Conservation (phyloP, 2,113 vertebrate genomes). For the Lagopus muta region DNA sequence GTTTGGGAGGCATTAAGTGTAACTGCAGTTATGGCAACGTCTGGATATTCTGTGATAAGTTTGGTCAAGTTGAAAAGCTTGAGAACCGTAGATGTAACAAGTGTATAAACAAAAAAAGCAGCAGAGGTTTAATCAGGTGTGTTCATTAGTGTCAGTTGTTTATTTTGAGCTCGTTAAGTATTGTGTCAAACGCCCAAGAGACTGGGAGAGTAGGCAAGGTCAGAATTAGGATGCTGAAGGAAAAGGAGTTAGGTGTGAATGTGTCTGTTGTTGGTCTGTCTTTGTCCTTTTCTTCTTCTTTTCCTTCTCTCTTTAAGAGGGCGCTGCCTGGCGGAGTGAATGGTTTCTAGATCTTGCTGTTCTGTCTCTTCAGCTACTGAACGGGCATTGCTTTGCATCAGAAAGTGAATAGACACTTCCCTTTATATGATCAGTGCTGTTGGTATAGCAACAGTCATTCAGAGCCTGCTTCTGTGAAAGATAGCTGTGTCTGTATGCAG, state of each 20-base stretch:
- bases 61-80: background rate
- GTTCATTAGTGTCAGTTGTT: background rate
- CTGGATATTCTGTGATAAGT: background rate
- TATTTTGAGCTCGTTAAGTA: background rate
- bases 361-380: conserved; percentile 13
- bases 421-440: conserved; percentile 19
- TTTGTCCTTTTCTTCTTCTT: background rate
- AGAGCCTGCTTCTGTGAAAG: background rate
- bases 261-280: background rate
- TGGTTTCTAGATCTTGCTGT: conserved; percentile 44
- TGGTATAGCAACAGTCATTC: conserved; percentile 57
- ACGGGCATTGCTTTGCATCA: conserved; percentile 15
- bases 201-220: background rate
- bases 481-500: conserved; percentile 21
- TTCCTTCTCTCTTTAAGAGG: background rate
- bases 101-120: background rate
- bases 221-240: background rate
- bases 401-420: conserved; percentile 34
- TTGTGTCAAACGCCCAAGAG: background rate
- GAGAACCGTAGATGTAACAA: background rate
- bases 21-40: background rate
- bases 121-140: background rate
- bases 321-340: background rate
- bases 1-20: background rate
- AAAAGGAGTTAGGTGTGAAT: background rate